Percentiles rank a stretch among this genome's conserved stretches.
Evolutionary conservation across 2,888 invertebrate species (phyloP).

Genomic region (Fragum sueziense): DNA sequence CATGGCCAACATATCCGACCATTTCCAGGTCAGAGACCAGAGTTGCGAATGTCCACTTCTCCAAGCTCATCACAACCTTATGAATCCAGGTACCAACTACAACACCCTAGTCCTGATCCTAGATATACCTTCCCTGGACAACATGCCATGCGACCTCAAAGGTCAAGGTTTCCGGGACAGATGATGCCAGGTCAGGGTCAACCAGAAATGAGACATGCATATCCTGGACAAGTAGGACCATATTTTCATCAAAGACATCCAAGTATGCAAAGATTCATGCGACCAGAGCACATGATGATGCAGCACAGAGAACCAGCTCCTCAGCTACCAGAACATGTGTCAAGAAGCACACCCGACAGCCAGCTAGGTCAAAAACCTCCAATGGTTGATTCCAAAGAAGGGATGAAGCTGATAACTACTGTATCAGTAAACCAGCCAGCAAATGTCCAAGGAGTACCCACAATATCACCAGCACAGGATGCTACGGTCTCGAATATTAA

Average conservation of each 20-base stretch:
- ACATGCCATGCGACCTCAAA: not conserved
- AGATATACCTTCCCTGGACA: constrained; percentile 42
- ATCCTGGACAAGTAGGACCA: constrained; percentile 26
- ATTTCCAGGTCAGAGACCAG: constrained; percentile 27
- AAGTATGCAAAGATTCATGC: constrained; percentile 23
- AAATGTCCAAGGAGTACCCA: not conserved
- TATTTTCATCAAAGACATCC: constrained; percentile 35
- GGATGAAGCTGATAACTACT: not conserved
- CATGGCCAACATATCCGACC: constrained; percentile 13
- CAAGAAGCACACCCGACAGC: not conserved
- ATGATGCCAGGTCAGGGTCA: constrained; percentile 32
- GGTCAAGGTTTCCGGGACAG: constrained; percentile 23
- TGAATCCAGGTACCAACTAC: constrained; percentile 44
- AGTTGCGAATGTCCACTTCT: constrained; percentile 24
- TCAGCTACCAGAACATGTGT: constrained; percentile 14
- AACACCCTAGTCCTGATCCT: constrained; percentile 27
- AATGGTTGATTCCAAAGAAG: not conserved
- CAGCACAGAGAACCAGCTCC: constrained; percentile 21
- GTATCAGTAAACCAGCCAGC: not conserved
- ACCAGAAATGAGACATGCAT: constrained; percentile 27
- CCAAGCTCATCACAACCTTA: not conserved
- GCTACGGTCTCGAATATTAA: not conserved
- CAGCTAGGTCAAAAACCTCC: not conserved
- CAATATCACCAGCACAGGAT: not conserved
- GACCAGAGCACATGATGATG: constrained; percentile 22